Conservation (phyloP, 2,888 invertebrate genomes). For the Taphrorychus bicolor region DNA sequence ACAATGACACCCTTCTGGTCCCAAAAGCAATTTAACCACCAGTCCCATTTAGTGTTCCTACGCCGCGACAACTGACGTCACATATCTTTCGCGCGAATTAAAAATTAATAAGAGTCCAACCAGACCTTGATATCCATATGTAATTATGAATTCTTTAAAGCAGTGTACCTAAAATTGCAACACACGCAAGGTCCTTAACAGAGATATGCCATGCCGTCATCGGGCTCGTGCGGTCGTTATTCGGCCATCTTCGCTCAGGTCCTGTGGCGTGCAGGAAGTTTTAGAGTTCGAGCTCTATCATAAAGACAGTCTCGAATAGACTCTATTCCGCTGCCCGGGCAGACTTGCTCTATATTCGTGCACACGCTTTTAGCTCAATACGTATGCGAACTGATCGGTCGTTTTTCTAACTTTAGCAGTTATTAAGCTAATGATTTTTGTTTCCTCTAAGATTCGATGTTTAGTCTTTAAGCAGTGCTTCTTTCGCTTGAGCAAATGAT, state of each 20-base stretch:
- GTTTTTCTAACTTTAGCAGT: background rate
- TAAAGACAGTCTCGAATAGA: slow-evolving; percentile 26
- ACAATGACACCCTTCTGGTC: no score
- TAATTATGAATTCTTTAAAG: background rate
- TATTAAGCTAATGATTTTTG: background rate
- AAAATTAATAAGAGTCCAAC: no score
- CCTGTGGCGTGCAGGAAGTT: slow-evolving; percentile 30
- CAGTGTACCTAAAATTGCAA: background rate
- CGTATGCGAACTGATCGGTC: background rate
- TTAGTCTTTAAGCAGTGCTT: background rate
- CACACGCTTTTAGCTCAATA: slow-evolving; percentile 21
- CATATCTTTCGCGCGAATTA: no score
- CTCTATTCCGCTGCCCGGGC: slow-evolving; percentile 22
- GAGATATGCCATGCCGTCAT: background rate
- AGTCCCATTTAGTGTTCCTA: no score
- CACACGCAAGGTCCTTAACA: background rate
- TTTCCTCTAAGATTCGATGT: background rate
- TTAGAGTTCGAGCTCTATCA: slow-evolving; percentile 22
- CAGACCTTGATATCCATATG: background rate
- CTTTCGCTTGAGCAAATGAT: background rate
- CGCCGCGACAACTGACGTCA: no score
- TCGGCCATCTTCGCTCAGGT: slow-evolving; percentile 25
- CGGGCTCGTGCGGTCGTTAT: background rate
- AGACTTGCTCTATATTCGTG: slow-evolving; percentile 14
- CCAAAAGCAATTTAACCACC: no score